A percentile compares a stretch with the other conserved stretches of the same genome.
phyloP scores from a whole-genome alignment of 2,113 vertebrate species.

The Lipophrys pholis region DNA sequence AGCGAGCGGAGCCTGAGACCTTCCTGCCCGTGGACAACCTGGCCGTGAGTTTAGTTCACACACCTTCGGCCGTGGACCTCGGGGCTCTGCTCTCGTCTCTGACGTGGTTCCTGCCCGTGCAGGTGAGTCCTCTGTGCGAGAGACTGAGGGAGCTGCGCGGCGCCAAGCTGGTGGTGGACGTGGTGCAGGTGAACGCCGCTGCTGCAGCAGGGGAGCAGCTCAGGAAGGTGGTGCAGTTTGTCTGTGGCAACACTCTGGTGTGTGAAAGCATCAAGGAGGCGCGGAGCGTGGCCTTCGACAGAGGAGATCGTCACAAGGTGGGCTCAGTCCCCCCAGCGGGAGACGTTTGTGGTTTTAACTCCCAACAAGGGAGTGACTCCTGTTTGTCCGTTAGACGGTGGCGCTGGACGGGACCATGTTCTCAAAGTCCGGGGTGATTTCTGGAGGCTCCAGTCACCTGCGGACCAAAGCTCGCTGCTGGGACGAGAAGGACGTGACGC shows the following conservation, averaged over 20 bases:
- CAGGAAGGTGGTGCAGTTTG: constrained; percentile 92
- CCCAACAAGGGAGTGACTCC: too few relatives aligned
- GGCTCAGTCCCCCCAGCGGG: constrained; percentile 51
- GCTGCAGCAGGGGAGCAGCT: constrained; percentile 66
- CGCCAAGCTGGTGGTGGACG: constrained; percentile 92
- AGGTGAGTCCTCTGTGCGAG: constrained; percentile 92
- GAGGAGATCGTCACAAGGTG: constrained; percentile 88
- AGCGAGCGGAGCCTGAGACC: constrained; percentile 92
- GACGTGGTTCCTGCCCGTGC: not conserved
- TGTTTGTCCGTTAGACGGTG: constrained; percentile 84
- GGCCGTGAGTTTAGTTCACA: constrained; percentile 91
- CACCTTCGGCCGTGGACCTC: too few relatives aligned
- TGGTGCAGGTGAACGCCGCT: constrained; percentile 83
- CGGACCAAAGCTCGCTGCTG: constrained; percentile 89
- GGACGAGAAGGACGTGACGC: constrained; percentile 91
- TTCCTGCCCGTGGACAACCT: constrained; percentile 95
- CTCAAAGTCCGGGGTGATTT: constrained; percentile 93
- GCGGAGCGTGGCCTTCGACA: constrained; percentile 86
- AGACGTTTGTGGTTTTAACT: too few relatives aligned
- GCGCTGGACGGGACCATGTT: constrained; percentile 95
- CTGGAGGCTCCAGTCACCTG: constrained; percentile 92
- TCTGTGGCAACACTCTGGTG: constrained; percentile 92
- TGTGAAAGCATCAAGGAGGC: constrained; percentile 94
- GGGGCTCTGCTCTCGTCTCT: too few relatives aligned
- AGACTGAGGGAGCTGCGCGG: constrained; percentile 89